These are phyloP conservation scores for Holothuria leucospilota DNA, from an alignment of 53 echinoderm and acorn worm genomes.

Conservation along the genomic window DNA sequence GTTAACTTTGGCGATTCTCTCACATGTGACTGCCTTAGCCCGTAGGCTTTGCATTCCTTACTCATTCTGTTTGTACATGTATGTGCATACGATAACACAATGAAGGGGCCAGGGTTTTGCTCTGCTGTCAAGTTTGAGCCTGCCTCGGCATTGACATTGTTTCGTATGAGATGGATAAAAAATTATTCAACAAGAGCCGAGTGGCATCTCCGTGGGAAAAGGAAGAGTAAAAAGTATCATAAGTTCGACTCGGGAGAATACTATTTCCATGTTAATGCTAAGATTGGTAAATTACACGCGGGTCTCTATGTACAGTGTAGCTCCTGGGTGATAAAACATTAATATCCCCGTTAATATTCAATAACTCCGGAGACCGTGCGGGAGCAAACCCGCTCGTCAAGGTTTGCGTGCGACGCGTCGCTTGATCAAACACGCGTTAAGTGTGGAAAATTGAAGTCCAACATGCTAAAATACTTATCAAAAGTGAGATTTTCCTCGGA, in stretches of 20 bases:
- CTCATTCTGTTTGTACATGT: slow-evolving; percentile 41
- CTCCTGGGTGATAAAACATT: slow-evolving; percentile 90
- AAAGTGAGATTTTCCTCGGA: slow-evolving; percentile 61
- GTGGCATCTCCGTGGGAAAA: slow-evolving; percentile 47
- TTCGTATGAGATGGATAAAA: slow-evolving; percentile 21
- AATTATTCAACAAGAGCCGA: slow-evolving; percentile 13
- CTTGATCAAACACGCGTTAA: slow-evolving; percentile 55
- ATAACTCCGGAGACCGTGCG: slow-evolving; percentile 91
- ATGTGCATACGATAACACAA: slow-evolving; percentile 52
- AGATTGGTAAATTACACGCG: slow-evolving; percentile 55
- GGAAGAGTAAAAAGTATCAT: slow-evolving; percentile 77
- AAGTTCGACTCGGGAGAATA: slow-evolving; percentile 65
- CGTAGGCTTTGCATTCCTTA: slow-evolving; percentile 27
- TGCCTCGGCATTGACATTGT: slow-evolving; percentile 37
- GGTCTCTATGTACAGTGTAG: slow-evolving; percentile 40
- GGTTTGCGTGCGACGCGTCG: slow-evolving; percentile 46
- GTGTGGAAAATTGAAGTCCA: slow-evolving; percentile 61
- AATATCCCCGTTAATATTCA: slow-evolving; percentile 99
- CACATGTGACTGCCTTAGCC: slow-evolving; percentile 7
- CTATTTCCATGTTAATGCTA: slow-evolving; percentile 52
- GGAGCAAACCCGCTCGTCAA: slow-evolving; percentile 25
- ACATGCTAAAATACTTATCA: slow-evolving; percentile 61
- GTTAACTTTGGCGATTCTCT: too few relatives aligned
- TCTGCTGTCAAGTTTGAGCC: slow-evolving; percentile 15
- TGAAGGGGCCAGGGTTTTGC: slow-evolving; percentile 25